These are phyloP conservation scores for Lasioglossum vierecki DNA, from an alignment of 2,888 invertebrate genomes.

Conservation along the genomic window DNA sequence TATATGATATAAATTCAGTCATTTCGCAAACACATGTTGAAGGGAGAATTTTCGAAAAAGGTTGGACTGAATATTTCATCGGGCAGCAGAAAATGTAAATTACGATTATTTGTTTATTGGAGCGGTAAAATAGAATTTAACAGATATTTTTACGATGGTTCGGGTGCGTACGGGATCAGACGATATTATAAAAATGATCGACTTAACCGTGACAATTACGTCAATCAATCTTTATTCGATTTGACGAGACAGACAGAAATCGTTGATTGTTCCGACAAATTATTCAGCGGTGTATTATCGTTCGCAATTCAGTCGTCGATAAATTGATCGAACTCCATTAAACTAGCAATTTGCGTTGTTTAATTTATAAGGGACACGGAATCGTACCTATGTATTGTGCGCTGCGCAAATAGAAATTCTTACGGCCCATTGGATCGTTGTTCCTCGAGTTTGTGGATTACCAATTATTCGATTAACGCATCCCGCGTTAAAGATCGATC, in stretches of 20 bases:
- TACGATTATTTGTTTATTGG: not conserved
- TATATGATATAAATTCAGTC: not conserved
- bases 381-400: not conserved
- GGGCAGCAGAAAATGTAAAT: not conserved
- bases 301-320: conserved; percentile 27
- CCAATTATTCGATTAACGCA: conserved; percentile 34
- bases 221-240: conserved; percentile 23
- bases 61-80: not conserved
- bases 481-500: conserved; percentile 22
- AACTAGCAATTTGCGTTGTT: conserved; percentile 32
- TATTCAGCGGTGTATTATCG: conserved; percentile 48
- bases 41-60: not conserved
- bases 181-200: not conserved
- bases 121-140: not conserved
- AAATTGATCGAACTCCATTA: conserved; percentile 47
- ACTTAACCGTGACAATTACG: not conserved
- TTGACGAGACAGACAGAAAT: conserved; percentile 3
- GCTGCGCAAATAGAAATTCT: conserved; percentile 43
- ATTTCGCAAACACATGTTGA: not conserved
- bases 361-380: conserved; percentile 25
- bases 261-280: conserved; percentile 36
- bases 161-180: not conserved
- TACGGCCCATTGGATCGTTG: conserved; percentile 16
- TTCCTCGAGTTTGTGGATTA: conserved; percentile 39
- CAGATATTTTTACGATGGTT: not conserved